Evolutionary conservation across 2,888 invertebrate genomes (phyloP).

Genomic region (Caenorhabditis drosophilae): DNA sequence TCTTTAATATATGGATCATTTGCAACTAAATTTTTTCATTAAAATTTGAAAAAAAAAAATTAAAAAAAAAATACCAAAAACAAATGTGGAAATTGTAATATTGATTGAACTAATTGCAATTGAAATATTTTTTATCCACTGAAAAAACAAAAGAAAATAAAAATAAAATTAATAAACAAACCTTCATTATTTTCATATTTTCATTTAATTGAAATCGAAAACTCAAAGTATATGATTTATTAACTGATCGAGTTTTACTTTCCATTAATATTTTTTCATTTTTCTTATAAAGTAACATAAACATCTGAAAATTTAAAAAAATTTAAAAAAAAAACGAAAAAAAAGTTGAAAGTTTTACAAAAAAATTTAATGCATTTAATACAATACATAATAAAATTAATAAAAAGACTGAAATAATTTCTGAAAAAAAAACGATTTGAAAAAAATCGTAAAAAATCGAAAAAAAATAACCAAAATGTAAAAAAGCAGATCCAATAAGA

Average conservation of each 20-base stretch:
- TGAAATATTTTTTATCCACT: slow-evolving; percentile 21
- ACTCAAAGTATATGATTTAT: slow-evolving; percentile 11
- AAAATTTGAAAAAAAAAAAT: background rate
- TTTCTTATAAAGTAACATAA: background rate
- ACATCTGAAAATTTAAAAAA: background rate
- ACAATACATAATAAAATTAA: too few relatives aligned
- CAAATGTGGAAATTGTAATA: slow-evolving; percentile 8
- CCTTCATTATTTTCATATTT: slow-evolving; percentile 5
- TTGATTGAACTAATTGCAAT: slow-evolving; percentile 4
- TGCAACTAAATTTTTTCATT: slow-evolving; percentile 15
- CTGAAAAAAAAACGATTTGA: too few relatives aligned
- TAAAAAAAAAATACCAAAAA: slow-evolving; percentile 9
- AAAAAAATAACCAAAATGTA: too few relatives aligned
- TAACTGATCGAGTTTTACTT: slow-evolving; percentile 13
- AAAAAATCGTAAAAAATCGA: too few relatives aligned
- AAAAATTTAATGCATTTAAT: too few relatives aligned
- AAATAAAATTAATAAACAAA: background rate
- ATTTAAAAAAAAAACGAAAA: background rate
- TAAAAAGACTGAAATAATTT: too few relatives aligned
- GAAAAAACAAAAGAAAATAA: slow-evolving; percentile 1
- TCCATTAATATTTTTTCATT: background rate
- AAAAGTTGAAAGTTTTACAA: too few relatives aligned
- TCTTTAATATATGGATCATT: slow-evolving; percentile 8
- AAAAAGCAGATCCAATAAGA: too few relatives aligned
- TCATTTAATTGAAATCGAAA: slow-evolving; percentile 28